phyloP scores from a whole-genome alignment of 2,888 invertebrate species.

The Chaetogeoica ovagalla region DNA sequence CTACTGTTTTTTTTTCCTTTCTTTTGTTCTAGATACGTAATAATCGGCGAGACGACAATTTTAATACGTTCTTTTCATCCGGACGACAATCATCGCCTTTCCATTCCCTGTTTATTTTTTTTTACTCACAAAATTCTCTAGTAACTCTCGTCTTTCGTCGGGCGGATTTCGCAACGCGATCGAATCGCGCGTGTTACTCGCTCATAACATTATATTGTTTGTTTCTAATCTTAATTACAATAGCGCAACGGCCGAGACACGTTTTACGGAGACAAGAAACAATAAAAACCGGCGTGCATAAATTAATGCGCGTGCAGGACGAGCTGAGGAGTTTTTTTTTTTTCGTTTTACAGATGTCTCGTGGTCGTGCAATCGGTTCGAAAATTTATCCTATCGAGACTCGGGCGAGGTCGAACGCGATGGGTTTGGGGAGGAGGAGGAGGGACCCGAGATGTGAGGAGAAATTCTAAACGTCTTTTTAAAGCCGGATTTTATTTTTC shows the following conservation, averaged over 20 bases:
- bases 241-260: not conserved
- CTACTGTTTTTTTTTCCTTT: not conserved
- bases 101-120: not conserved
- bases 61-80: too few species aligned
- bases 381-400: conserved; percentile 41
- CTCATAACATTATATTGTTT: too few species aligned
- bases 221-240: too few species aligned
- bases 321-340: conserved; percentile 11
- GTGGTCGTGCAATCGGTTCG: conserved; percentile 39
- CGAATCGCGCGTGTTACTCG: too few species aligned
- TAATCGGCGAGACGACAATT: too few species aligned
- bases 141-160: not conserved
- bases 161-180: not conserved
- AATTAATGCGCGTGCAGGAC: conserved; percentile 33
- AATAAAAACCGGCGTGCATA: conserved; percentile 35
- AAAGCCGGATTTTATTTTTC: not conserved
- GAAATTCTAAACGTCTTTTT: not conserved
- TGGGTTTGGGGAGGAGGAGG: conserved; percentile 27
- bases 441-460: conserved; percentile 38
- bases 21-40: too few species aligned
- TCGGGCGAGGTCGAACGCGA: conserved; percentile 20
- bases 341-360: conserved; percentile 9
- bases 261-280: not conserved
- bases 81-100: not conserved
- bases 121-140: too few species aligned